phyloP scores from a whole-genome alignment of 2,113 vertebrate species.

The Pomatorhinus ruficollis region DNA sequence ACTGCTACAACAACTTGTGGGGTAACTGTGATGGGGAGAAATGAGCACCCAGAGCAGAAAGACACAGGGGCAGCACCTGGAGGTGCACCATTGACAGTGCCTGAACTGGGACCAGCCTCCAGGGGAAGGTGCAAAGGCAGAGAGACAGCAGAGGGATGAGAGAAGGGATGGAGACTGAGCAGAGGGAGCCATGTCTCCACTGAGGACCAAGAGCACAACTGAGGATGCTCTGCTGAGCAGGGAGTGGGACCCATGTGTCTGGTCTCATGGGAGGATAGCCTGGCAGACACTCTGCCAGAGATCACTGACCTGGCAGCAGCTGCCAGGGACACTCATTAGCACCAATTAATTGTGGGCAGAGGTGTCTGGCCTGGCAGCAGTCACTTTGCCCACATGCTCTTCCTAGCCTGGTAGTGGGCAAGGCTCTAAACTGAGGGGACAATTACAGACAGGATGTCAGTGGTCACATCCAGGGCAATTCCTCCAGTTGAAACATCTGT shows the following conservation, averaged over 20 bases:
- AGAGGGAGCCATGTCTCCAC: rapidly evolving
- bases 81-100: not conserved
- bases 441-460: rapidly evolving
- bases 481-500: not conserved
- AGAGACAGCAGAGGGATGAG: not conserved
- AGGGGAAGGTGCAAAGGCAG: not conserved
- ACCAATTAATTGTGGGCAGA: not conserved
- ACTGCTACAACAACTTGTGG: not conserved
- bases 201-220: not conserved
- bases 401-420: not conserved
- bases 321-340: not conserved
- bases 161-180: not conserved
- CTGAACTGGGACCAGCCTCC: not conserved
- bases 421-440: not conserved
- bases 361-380: not conserved
- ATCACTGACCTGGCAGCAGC: not conserved
- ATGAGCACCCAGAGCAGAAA: not conserved
- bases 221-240: not conserved
- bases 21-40: not conserved
- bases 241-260: rapidly evolving
- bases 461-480: not conserved
- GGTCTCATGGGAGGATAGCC: rapidly evolving
- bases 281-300: not conserved
- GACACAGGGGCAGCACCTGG: not conserved
- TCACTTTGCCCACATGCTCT: not conserved